Evolutionary conservation across 2,888 invertebrate species (phyloP), one percentile per base, ranked within the genome.

Genomic region (Lochmaea crataegi): DNA sequence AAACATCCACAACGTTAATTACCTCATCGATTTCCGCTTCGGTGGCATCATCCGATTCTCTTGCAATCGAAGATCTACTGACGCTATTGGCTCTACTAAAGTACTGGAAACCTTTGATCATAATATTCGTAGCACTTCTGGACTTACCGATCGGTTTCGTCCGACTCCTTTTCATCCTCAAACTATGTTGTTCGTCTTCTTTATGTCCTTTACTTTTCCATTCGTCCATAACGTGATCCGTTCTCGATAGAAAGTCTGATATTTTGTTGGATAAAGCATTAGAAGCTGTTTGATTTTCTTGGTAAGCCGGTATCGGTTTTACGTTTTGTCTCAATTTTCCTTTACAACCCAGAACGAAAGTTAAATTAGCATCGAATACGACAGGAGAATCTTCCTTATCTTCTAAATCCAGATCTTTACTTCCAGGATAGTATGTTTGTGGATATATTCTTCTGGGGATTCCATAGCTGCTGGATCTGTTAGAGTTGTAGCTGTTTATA

Each of bases 151-250:
- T 81, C 53, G 76, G 71, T 77, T 88, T 88, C 63, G 86, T 83
- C 2, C 71, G 65, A 57, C 72, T 76, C 68, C 57, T 75, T 67
- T 61, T 75, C 85, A 71, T 89, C 63, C 78, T 75, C 69, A 77
- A 63, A 53, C 76, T 77, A 67, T 78, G 74, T 63, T 75, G 68
- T n/a, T 80, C 80, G 58, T 82, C 89, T 77, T 90, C 90, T 78
- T 88, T 90, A 69, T 91, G 91, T 0, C 94, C 94, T 65, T 93
- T 81, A 75, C 92, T 89, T 71, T 91, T 89, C 96, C 96, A 96
- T 83, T 96, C 95, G 82, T 96, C 94, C 91, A 94, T 94, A 0
- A 96, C 92, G 85, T 96, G 96, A 86, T 96, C 96, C 3, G 96
- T 96, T 76, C 94, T 90, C 82, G 91, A 91, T 45, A 96, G 87